Evolutionary conservation across 2,888 invertebrate genomes (phyloP).

Genomic region (Drosophila monieri): DNA sequence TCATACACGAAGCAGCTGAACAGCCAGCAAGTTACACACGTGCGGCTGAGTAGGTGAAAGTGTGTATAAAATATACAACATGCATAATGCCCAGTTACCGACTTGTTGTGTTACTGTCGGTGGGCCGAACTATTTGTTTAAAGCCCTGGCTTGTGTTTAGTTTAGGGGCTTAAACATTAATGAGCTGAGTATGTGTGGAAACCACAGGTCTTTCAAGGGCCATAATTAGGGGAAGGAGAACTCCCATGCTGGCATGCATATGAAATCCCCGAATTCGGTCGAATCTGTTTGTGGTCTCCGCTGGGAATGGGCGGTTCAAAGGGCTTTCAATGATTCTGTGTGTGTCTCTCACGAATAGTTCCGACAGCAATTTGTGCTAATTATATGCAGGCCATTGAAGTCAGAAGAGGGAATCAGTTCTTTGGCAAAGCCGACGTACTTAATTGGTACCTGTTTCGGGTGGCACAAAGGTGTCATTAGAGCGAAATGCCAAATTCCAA

Average conservation of each 20-base stretch:
- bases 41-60: constrained; percentile 14
- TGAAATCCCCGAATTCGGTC: constrained; percentile 8
- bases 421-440: constrained; percentile 11
- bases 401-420: background rate
- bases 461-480: background rate
- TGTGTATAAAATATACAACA: constrained; percentile 15
- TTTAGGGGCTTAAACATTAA: constrained; percentile 18
- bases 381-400: constrained; percentile 8
- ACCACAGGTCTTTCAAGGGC: background rate
- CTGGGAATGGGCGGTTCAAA: constrained; percentile 21
- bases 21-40: constrained; percentile 30
- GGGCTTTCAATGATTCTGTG: constrained; percentile 28
- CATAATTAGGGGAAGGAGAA: constrained; percentile 4
- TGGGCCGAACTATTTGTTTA: constrained; percentile 5
- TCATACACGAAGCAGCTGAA: constrained; percentile 46
- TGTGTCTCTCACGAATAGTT: constrained; percentile 14
- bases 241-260: background rate
- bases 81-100: constrained; percentile 12
- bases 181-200: constrained; percentile 16
- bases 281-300: constrained; percentile 4
- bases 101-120: constrained; percentile 3
- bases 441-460: constrained; percentile 7
- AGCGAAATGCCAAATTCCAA: background rate
- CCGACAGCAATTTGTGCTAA: constrained; percentile 15
- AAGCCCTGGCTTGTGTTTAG: background rate